These are phyloP conservation scores for Slavum lentiscoides DNA, from an alignment of 2,888 invertebrate genomes.

Conservation along the genomic window DNA sequence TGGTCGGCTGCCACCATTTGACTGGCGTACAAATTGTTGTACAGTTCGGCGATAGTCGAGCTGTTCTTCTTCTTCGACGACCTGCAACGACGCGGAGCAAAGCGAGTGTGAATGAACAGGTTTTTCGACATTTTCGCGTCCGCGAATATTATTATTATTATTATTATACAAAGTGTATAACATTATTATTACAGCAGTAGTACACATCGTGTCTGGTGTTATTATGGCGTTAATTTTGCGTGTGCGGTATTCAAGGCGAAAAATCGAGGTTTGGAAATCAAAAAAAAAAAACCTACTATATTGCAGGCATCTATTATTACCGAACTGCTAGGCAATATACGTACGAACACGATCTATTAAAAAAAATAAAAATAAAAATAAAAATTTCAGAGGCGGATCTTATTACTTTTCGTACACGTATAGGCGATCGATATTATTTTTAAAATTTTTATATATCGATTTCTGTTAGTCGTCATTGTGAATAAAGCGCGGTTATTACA, in stretches of 20 bases:
- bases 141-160: background rate
- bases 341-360: background rate
- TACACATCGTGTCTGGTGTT: background rate
- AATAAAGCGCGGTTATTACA: no score
- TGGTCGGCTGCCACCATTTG: conserved; percentile 49
- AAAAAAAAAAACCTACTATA: background rate
- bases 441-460: background rate
- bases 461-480: background rate
- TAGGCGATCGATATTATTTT: background rate
- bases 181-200: background rate
- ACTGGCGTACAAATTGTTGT: conserved; percentile 48
- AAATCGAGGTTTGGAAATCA: conserved; percentile 14
- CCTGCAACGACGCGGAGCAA: conserved; percentile 32
- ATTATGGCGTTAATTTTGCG: conserved; percentile 38
- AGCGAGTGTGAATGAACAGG: conserved; percentile 37
- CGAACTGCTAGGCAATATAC: background rate
- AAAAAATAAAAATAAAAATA: no score
- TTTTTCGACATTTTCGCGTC: conserved; percentile 40
- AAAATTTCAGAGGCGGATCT: no score
- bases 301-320: no score
- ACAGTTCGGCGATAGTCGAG: conserved; percentile 42
- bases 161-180: background rate
- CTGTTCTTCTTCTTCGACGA: conserved; percentile 49
- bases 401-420: background rate
- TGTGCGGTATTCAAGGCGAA: conserved; percentile 32